phyloP scores from a whole-genome alignment of 2,888 invertebrate species.

The Parnassius glacialis region DNA sequence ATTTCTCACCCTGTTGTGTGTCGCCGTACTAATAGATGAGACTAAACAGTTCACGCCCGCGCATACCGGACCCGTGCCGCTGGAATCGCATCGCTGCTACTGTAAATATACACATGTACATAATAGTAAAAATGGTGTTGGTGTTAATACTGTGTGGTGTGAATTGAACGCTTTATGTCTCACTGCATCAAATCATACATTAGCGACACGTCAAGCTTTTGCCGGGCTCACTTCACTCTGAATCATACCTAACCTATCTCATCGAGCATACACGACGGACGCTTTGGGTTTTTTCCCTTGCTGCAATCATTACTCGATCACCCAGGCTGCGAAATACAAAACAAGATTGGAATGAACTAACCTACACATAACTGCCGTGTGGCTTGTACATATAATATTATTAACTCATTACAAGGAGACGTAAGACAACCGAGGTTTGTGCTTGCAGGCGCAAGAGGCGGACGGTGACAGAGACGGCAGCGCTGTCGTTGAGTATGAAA shows the following conservation, averaged over 20 bases:
- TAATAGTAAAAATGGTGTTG: slow-evolving; percentile 40
- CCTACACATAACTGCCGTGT: slow-evolving; percentile 41
- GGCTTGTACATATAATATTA: slow-evolving; percentile 34
- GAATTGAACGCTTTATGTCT: slow-evolving; percentile 45
- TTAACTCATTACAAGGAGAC: slow-evolving; percentile 27
- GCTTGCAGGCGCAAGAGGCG: slow-evolving; percentile 56
- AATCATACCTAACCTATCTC: slow-evolving; percentile 49
- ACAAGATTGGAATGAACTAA: slow-evolving; percentile 35
- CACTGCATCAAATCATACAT: slow-evolving; percentile 42
- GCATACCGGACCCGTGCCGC: slow-evolving; percentile 2
- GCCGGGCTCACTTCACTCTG: slow-evolving; percentile 38
- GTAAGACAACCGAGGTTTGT: slow-evolving; percentile 44
- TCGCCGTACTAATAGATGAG: not conserved
- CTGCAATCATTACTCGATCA: not conserved
- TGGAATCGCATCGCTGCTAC: slow-evolving; percentile 11
- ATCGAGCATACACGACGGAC: slow-evolving; percentile 26
- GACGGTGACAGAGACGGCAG: slow-evolving; percentile 31
- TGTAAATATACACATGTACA: slow-evolving; percentile 34
- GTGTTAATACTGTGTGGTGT: slow-evolving; percentile 48
- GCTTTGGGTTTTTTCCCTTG: slow-evolving; percentile 33
- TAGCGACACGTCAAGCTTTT: slow-evolving; percentile 41
- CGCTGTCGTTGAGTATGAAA: slow-evolving; percentile 71
- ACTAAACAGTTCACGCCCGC: not conserved
- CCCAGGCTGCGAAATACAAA: slow-evolving; percentile 9
- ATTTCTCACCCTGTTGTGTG: not conserved